Evolutionary conservation across 1,140 invertebrate genomes (phyloP), one percentile per base, ranked within the genome.

Genomic region (Trichogramma pretiosum): DNA sequence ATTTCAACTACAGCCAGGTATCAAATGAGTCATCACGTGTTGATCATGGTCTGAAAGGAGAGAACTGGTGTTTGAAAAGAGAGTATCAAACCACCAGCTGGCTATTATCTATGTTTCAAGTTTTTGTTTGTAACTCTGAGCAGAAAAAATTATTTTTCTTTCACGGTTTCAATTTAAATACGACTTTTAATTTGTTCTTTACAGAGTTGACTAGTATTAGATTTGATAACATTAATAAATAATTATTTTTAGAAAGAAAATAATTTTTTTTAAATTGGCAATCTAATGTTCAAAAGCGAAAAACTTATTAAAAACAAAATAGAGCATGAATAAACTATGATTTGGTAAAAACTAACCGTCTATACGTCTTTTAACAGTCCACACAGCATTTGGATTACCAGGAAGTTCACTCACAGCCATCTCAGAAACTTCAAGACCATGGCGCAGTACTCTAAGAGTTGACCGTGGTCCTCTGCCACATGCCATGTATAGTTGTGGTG

Each of bases 361-460:
- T 64, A 87, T 81, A 69, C 92, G 84, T 64, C 87, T 81, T 68
- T 97, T 95, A 1, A 99, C 95, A 24, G 97, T 99, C 97, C 97
- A 99, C 5, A 99, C 97, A 61, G 95, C 95, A 75, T 97, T 99
- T 9, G 97, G 97, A 68, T 95, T 98, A 67, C 95, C 95, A 11
- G 97, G 97, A 52, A 99, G 73, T 71, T 99, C 96, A 37, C 94
- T 98, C 3, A 99, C 94, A 57, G 96, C 97, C 96, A 99, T 99
- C 74, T 99, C 97, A 0, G 93, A 93, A 2, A 89, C 94, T 78
- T 99, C 96, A 11, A 99, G 73, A 60, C 97, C 97, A 72, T 99
- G 97, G 34, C 96, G 79, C 3, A 99, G 72, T 1, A 99, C 91
- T 60, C 94, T 72, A 3, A 99, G 59, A 1, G 93, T 87, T 0